Evolutionary conservation across 1,140 invertebrate species (phyloP), one percentile per base, ranked within the genome.

Genomic region (Thereuonema tuberculata): DNA sequence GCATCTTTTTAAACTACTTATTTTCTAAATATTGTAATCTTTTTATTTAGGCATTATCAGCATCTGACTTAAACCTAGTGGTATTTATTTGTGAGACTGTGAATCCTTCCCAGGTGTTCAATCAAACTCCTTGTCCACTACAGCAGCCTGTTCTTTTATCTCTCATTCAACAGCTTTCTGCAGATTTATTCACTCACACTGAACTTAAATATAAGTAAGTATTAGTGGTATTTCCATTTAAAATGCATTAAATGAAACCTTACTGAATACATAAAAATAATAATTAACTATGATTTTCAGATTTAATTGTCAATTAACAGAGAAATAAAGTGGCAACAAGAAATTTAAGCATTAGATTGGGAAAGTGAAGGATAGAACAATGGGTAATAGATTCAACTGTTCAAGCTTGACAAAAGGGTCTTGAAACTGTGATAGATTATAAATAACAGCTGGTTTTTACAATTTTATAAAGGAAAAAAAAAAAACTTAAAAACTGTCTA

Each of bases 111-210:
- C 77, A 80, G 62, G 82, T 94, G 17, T 94, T 96, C 75, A 69
- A 69, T 28, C 73, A 79, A 54, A 70, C 67, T 5, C 80, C 82
- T 1, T 87, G 83, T 69, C 77, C 82, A 15, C 74, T 91, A 15
- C 82, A 84, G 57, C 90, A 93, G 68, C 86, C 86, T 64, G 89
- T 94, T 43, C 77, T 96, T 55, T 75, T 97, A 26, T 93, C 91
- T 0, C 78, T 97, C 1, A 87, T 96, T 63, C 90, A 94, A 72
- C 93, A 97, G 70, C 79, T 97, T 1, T 87, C 89, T 2, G 84
- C 87, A 1, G 89, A 95, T 71, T 81, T 97, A 71, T 78, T 77
- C 26, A 79, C 83, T 57, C 82, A 91, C 67, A 89, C 87, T n/a
- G 86, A 89, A 66, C 77, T 92, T 2, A 95, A 94, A 73, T 81